Percentiles rank a stretch among this genome's conserved stretches.
Conservation (phyloP, 2,888 invertebrate genomes). For the Caenorhabditis uteleia region DNA sequence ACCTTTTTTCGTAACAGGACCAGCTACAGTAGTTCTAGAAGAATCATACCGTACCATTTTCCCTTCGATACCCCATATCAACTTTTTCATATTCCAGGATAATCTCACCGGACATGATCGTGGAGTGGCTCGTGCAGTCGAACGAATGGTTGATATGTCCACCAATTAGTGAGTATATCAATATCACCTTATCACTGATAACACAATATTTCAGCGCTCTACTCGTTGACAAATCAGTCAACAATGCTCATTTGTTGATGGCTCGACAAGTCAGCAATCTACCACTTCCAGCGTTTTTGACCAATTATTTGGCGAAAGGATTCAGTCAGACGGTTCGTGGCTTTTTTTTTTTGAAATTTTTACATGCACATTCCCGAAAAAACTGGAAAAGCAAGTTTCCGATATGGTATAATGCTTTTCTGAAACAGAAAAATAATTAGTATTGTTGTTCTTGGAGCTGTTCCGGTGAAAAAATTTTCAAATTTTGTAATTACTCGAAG, state of each 20-base stretch:
- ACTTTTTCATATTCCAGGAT: slow-evolving; percentile 75
- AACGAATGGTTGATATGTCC: slow-evolving; percentile 93
- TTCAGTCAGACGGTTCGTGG: slow-evolving; percentile 38
- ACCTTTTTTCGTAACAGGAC: too few species aligned
- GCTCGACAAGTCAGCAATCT: slow-evolving; percentile 58
- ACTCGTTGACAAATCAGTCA: slow-evolving; percentile 50
- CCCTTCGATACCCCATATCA: too few species aligned
- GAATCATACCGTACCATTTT: too few species aligned
- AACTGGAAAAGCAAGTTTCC: too few species aligned
- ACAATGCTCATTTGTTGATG: slow-evolving; percentile 51
- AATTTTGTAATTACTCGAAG: too few species aligned
- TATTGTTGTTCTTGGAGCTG: too few species aligned
- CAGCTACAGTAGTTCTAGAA: too few species aligned
- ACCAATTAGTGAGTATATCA: slow-evolving; percentile 78
- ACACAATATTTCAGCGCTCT: slow-evolving; percentile 44
- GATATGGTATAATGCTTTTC: too few species aligned
- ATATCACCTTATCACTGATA: too few species aligned
- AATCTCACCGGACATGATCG: slow-evolving; percentile 84
- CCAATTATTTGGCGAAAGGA: slow-evolving; percentile 47
- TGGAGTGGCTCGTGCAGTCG: slow-evolving; percentile 87
- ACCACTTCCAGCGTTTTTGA: slow-evolving; percentile 58
- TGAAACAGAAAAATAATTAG: too few species aligned
- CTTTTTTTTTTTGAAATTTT: too few species aligned
- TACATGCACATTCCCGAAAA: not conserved
- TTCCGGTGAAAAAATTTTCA: too few species aligned